phyloP scores from a whole-genome alignment of 2,113 vertebrate species.

The Clarias gariepinus region DNA sequence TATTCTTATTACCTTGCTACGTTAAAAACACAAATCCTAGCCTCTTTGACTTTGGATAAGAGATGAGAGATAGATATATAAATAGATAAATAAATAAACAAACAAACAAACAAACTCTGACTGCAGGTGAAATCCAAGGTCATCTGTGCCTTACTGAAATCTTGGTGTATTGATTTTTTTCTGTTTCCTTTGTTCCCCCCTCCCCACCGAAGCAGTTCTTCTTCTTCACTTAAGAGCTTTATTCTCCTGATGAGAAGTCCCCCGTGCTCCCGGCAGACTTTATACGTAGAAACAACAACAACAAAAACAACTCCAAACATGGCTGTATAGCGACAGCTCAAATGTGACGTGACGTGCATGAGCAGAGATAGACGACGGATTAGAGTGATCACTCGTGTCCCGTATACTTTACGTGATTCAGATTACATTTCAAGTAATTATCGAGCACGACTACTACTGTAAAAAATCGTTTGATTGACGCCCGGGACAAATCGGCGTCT shows the following conservation, averaged over 20 bases:
- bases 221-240: slow-evolving; percentile 29
- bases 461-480: not conserved
- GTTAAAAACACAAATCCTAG: not conserved
- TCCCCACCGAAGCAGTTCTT: slow-evolving; percentile 19
- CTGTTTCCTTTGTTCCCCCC: slow-evolving; percentile 25
- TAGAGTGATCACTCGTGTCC: not conserved
- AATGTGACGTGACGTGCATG: slow-evolving; percentile 9
- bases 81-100: not conserved
- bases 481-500: not conserved
- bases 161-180: slow-evolving; percentile 45
- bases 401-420: not conserved
- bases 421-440: not conserved
- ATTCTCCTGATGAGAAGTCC: slow-evolving; percentile 21
- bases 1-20: not conserved
- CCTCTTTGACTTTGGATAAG: not conserved
- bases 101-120: not conserved
- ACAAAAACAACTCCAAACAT: not conserved
- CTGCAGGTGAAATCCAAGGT: slow-evolving; percentile 48
- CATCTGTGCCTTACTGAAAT: slow-evolving; percentile 37
- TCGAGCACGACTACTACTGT: no score
- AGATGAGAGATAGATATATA: not conserved
- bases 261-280: not conserved
- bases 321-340: not conserved
- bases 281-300: not conserved
- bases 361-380: not conserved